phyloP scores from a whole-genome alignment of 1,140 invertebrate species.

The Lasioglossum albipes region DNA sequence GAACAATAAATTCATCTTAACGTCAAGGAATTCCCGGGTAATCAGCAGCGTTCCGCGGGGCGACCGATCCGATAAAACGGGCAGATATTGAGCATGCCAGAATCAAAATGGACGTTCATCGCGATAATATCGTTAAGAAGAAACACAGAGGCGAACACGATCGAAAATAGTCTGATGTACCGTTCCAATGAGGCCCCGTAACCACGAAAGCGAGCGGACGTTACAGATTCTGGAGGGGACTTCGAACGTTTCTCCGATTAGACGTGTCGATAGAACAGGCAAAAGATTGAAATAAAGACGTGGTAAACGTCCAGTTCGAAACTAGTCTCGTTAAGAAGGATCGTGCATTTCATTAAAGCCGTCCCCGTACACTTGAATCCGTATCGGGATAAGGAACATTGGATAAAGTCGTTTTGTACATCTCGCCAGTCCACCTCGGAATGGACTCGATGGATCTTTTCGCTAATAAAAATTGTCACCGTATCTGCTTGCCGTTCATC shows the following conservation, averaged over 20 bases:
- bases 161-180: not conserved
- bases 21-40: not conserved
- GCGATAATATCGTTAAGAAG: not conserved
- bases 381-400: constrained; percentile 2
- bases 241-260: not conserved
- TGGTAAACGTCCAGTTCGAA: constrained; percentile 15
- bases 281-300: constrained; percentile 36
- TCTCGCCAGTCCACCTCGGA: not conserved
- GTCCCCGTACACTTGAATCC: not conserved
- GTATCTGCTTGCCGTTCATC: constrained; percentile 6
- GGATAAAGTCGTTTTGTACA: constrained; percentile 23
- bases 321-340: constrained; percentile 23
- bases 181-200: not conserved
- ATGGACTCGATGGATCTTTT: constrained; percentile 1
- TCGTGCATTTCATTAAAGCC: constrained; percentile 34
- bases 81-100: not conserved
- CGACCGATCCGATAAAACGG: not conserved
- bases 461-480: constrained; percentile 24
- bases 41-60: not conserved
- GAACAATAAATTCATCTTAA: constrained; percentile 25
- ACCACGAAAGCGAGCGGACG: not conserved
- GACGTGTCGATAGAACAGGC: constrained; percentile 5
- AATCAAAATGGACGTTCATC: constrained; percentile 13
- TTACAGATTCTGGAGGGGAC: not conserved
- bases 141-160: not conserved